phyloP scores from a whole-genome alignment of 2,797 vertebrate species.

The Myotis pilosus region DNA sequence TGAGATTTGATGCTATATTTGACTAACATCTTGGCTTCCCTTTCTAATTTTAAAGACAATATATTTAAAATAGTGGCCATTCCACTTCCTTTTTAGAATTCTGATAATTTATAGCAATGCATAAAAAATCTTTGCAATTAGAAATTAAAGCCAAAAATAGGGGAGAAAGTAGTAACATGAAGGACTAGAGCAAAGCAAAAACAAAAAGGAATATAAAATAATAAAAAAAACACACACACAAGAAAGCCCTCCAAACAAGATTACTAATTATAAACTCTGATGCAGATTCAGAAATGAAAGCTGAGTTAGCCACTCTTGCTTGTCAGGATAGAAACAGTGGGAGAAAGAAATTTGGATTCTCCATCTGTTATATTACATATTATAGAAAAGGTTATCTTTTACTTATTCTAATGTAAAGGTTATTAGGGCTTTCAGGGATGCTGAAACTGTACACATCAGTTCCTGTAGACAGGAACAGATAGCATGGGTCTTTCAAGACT shows the following conservation, averaged over 20 bases:
- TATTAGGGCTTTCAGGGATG: constrained; percentile 74
- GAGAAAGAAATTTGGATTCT: constrained; percentile 77
- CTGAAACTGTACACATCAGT: constrained; percentile 62
- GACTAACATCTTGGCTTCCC: constrained; percentile 66
- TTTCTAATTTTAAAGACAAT: constrained; percentile 66
- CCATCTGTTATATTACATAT: constrained; percentile 69
- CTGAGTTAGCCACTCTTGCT: constrained; percentile 72
- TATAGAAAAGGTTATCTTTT: constrained; percentile 77
- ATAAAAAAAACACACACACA: neutral
- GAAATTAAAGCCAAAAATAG: constrained; percentile 57
- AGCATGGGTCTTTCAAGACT: constrained; percentile 51
- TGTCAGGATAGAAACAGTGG: constrained; percentile 77
- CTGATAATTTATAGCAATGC: constrained; percentile 56
- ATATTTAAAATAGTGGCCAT: constrained; percentile 44
- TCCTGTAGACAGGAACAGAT: constrained; percentile 71
- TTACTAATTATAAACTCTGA: constrained; percentile 67
- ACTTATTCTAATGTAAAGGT: constrained; percentile 71
- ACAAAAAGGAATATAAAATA: neutral
- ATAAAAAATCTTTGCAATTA: constrained; percentile 66
- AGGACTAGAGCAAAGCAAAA: constrained; percentile 21
- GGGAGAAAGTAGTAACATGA: constrained; percentile 49
- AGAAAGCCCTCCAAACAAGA: neutral
- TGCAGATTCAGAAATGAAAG: constrained; percentile 70
- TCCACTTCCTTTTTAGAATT: constrained; percentile 66
- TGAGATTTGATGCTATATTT: constrained; percentile 69